These are phyloP conservation scores for Sturmia bella DNA, from an alignment of 2,888 invertebrate species.

Conservation along the genomic window DNA sequence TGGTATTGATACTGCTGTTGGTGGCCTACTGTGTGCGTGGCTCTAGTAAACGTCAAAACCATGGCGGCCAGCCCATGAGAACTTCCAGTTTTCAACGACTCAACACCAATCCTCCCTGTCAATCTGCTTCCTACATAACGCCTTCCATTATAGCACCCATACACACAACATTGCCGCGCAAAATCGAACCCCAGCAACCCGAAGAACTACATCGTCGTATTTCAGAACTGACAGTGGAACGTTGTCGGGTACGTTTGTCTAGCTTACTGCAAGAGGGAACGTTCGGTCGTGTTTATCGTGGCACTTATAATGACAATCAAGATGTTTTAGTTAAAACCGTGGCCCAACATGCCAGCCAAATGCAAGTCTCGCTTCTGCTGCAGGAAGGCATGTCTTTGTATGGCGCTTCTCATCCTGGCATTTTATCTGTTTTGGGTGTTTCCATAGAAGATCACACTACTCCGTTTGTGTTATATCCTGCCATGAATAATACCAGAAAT, in stretches of 20 bases:
- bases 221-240: constrained; percentile 82
- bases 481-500: constrained; percentile 83
- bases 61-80: constrained; percentile 81
- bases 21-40: constrained; percentile 81
- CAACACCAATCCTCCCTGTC: constrained; percentile 79
- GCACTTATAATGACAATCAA: constrained; percentile 88
- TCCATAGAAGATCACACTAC: constrained; percentile 95
- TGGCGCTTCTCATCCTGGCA: constrained; percentile 86
- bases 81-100: constrained; percentile 82
- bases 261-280: constrained; percentile 92
- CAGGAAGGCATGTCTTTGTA: constrained; percentile 86
- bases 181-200: constrained; percentile 79
- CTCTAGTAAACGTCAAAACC: constrained; percentile 79
- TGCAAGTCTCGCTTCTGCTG: constrained; percentile 93
- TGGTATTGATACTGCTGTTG: constrained; percentile 78
- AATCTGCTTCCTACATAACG: constrained; percentile 77
- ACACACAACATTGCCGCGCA: constrained; percentile 79
- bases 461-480: constrained; percentile 91
- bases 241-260: constrained; percentile 90
- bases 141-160: constrained; percentile 79
- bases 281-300: constrained; percentile 92
- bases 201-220: constrained; percentile 81
- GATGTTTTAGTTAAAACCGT: constrained; percentile 94
- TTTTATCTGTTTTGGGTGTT: constrained; percentile 92
- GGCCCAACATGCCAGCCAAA: constrained; percentile 93